These are phyloP conservation scores for Vultur gryphus DNA, from an alignment of 2,797 vertebrate genomes.

Conservation along the genomic window DNA sequence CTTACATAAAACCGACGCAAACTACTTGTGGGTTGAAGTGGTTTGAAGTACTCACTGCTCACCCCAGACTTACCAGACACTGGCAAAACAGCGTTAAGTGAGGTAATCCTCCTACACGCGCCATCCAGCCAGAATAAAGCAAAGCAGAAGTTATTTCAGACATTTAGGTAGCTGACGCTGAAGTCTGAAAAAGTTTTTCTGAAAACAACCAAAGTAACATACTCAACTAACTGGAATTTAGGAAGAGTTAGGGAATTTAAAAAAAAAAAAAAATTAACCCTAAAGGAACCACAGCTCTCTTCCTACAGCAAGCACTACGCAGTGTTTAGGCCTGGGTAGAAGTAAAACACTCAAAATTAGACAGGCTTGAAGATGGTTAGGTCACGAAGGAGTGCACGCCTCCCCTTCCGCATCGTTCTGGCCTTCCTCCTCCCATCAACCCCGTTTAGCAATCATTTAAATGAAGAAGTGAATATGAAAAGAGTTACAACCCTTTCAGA, in stretches of 20 bases:
- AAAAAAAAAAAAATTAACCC: background rate
- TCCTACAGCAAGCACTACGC: background rate
- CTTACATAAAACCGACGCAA: background rate
- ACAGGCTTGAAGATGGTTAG: background rate
- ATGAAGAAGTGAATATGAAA: background rate
- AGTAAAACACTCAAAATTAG: background rate
- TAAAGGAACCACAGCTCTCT: background rate
- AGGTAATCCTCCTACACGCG: background rate
- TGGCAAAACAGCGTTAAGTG: background rate
- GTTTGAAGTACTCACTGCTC: background rate
- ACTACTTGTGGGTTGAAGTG: background rate
- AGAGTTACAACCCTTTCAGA: background rate
- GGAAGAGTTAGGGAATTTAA: background rate
- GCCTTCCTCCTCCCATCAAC: background rate
- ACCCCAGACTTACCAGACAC: background rate
- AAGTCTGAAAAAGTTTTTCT: background rate
- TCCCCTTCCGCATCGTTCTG: accelerated
- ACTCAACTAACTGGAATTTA: background rate
- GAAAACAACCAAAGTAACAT: background rate
- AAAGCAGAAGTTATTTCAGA: background rate
- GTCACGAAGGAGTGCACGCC: accelerated
- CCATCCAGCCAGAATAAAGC: background rate
- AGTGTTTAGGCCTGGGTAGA: background rate
- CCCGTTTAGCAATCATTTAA: background rate
- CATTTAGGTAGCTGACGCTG: background rate